These are phyloP conservation scores for Pollenia labialis DNA, from an alignment of 2,888 invertebrate species.

Conservation along the genomic window DNA sequence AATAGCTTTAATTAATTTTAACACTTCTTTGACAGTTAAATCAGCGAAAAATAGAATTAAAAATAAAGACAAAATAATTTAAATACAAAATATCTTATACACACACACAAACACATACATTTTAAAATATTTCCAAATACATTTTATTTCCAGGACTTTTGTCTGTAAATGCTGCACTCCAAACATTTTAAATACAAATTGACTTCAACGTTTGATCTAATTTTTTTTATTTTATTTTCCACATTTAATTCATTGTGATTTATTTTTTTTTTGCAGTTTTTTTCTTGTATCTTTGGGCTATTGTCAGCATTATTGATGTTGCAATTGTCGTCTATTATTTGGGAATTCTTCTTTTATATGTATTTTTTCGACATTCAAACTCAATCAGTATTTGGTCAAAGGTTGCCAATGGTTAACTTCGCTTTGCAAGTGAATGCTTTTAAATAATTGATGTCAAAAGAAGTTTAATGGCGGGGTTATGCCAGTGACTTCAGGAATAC, in stretches of 20 bases:
- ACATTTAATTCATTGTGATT: neutral
- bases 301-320: slow-evolving; percentile 53
- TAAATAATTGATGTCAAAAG: neutral
- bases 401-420: neutral
- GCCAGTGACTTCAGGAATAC: neutral
- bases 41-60: neutral
- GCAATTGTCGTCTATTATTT: slow-evolving; percentile 43
- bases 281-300: slow-evolving; percentile 29
- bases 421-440: neutral
- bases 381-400: slow-evolving; percentile 44
- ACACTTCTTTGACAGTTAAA: slow-evolving; percentile 30
- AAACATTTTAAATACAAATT: slow-evolving; percentile 46
- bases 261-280: neutral
- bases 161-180: neutral
- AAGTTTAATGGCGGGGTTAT: neutral
- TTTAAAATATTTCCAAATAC: neutral
- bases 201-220: slow-evolving; percentile 32
- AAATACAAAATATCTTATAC: neutral
- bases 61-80: neutral
- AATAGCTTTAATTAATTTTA: slow-evolving; percentile 55
- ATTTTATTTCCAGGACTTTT: neutral
- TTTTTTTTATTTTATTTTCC: neutral
- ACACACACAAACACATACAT: slow-evolving; percentile 10
- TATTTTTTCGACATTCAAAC: neutral
- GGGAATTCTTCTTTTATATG: neutral